Base-by-base conservation (phyloP, 2,113 vertebrate species). In the Otis tarda region DNA sequence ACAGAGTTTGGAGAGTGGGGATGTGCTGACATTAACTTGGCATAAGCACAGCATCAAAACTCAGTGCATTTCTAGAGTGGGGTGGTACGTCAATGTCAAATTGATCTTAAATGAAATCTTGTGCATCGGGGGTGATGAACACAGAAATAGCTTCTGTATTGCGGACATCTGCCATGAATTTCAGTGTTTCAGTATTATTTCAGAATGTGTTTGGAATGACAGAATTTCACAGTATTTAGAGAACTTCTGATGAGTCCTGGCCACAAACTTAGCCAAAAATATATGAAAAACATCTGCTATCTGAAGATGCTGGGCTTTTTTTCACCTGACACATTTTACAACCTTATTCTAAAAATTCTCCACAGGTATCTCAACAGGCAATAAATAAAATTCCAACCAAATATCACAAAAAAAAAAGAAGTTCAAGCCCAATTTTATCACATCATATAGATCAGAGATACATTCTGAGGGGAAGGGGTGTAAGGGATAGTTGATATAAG, bases 131-230 rank as follows among this genome's bases (percentile, higher is more conserved):
- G 31, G n/a, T 88, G 79, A 86, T 77, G 67, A 45, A 31, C 24
- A 53, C 79, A 90, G 50, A 90, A 95, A 96, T 87, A 94, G 56
- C 52, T 87, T 91, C 79, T 92, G 2, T 11, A 2, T 67, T 76
- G 52, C 59, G 50, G 89, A 63, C 83, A 97, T 77, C 86, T 94
- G 75, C 69, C 64, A 41, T 15, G n/a, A 90, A 65, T 80, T 73
- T 85, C 67, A 68, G 21, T 3, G 5, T 39, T 81, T 87, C 39
- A 14, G 24, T 35, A 47, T 92, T 88, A 23, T 77, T 95, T 70
- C 86, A 83, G 35, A 85, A 19, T 30, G 30, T 20, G 39, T 64
- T 93, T 77, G 19, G 31, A 85, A 73, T 70, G 37, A 7, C 68
- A 80, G 37, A 69, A 73, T 80, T 90, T 88, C 39, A 77, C 8